Percentiles rank a stretch among this genome's conserved stretches.
phyloP scores from a whole-genome alignment of 2,113 vertebrate species.

The Proteles cristata region DNA sequence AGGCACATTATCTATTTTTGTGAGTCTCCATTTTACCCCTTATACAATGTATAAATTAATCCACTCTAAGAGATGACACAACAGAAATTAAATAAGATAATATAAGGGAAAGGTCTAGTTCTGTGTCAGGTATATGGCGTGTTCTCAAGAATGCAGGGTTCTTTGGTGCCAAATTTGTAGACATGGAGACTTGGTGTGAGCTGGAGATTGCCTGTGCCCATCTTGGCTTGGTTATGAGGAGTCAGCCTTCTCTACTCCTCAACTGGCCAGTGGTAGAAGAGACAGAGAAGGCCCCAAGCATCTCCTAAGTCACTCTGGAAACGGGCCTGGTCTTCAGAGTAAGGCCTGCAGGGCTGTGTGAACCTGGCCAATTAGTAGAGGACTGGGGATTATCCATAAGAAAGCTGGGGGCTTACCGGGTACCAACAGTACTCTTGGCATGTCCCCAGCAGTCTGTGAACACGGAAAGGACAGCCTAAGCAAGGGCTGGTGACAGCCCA shows the following conservation, averaged over 20 bases:
- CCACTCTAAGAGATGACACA: neutral
- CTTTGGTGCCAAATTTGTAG: neutral
- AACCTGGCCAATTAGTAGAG: neutral
- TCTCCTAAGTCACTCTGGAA: neutral
- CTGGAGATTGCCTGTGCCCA: neutral
- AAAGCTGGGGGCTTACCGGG: neutral
- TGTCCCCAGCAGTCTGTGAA: neutral
- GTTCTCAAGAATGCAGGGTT: neutral
- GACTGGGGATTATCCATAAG: neutral
- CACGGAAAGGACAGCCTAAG: neutral
- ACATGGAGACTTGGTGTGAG: rapidly evolving
- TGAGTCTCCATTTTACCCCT: neutral
- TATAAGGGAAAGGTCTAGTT: neutral
- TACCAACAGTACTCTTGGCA: neutral
- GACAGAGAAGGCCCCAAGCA: neutral
- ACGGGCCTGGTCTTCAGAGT: neutral
- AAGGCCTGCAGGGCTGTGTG: neutral
- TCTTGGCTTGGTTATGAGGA: neutral
- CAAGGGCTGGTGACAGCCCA: neutral
- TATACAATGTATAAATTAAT: neutral
- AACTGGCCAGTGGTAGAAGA: neutral
- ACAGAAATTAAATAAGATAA: neutral
- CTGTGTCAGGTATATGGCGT: neutral
- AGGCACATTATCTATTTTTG: rapidly evolving
- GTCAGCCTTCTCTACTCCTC: neutral